Percentiles rank a stretch among this genome's conserved stretches.
Conservation (phyloP, 1,140 invertebrate species). For the Drosophila elegans region DNA sequence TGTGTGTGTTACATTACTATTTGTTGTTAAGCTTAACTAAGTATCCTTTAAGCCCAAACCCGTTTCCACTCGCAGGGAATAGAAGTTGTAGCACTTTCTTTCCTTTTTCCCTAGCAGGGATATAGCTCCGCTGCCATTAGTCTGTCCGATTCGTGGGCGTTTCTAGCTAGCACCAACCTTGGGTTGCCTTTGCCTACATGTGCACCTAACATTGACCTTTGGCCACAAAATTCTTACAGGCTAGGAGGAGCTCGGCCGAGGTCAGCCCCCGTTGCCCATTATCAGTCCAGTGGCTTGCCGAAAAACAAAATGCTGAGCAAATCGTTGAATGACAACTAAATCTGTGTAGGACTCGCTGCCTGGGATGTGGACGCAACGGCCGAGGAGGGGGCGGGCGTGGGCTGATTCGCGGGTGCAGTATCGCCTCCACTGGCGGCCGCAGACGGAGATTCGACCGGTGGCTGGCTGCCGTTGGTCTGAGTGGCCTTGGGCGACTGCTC, state of each 20-base stretch:
- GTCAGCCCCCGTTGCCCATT: conserved; percentile 13
- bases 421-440: conserved; percentile 14
- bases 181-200: conserved; percentile 56
- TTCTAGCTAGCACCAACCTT: conserved; percentile 61
- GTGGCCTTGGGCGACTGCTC: conserved; percentile 20
- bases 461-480: conserved; percentile 42
- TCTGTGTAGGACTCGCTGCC: conserved; percentile 75
- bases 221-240: conserved; percentile 60
- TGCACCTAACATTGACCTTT: conserved; percentile 58
- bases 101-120: background rate
- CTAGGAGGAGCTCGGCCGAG: conserved; percentile 41
- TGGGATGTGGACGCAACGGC: conserved; percentile 66
- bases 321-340: conserved; percentile 84
- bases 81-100: background rate
- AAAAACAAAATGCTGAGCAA: conserved; percentile 84
- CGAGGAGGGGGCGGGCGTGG: conserved; percentile 18
- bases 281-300: conserved; percentile 76
- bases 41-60: conserved; percentile 11
- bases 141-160: conserved; percentile 16
- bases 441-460: conserved; percentile 26
- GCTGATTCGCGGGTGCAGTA: background rate
- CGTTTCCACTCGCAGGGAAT: background rate
- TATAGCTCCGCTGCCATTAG: conserved; percentile 28
- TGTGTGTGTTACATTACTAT: conserved; percentile 53
- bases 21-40: conserved; percentile 53